Conservation (phyloP, 2,113 vertebrate genomes). For the Psittacus erithacus region DNA sequence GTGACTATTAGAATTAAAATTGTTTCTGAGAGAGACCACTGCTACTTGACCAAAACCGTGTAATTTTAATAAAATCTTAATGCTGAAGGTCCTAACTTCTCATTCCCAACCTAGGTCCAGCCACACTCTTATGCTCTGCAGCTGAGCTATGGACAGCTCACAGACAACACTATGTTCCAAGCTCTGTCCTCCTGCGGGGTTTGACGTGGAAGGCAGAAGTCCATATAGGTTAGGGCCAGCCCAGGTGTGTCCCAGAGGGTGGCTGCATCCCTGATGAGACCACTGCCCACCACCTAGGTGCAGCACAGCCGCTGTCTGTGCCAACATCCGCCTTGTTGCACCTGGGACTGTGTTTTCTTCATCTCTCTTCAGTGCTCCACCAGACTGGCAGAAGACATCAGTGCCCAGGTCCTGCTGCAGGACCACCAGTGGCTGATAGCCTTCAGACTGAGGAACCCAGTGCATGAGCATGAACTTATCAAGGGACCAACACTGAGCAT, state of each 20-base stretch:
- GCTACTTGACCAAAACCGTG: neutral
- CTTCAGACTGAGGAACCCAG: neutral
- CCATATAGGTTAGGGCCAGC: neutral
- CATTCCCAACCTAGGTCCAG: neutral
- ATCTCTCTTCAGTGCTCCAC: neutral
- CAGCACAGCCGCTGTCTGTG: accelerated
- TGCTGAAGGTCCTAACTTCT: neutral
- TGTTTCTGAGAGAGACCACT: neutral
- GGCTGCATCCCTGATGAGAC: too few species aligned
- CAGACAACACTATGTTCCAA: neutral
- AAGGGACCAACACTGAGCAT: neutral
- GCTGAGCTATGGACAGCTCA: neutral
- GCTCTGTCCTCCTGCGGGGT: neutral
- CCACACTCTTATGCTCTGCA: neutral
- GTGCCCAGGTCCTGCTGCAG: neutral
- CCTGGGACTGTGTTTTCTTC: neutral
- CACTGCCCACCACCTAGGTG: neutral
- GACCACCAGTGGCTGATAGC: accelerated
- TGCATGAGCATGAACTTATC: neutral
- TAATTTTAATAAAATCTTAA: neutral
- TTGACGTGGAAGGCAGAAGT: neutral
- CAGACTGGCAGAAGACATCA: neutral
- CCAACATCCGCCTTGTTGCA: neutral
- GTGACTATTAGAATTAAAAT: neutral
- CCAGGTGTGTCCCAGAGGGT: neutral